Base-by-base conservation (phyloP, 2,113 vertebrate species). In the Petrocephalus microphthalmus region DNA sequence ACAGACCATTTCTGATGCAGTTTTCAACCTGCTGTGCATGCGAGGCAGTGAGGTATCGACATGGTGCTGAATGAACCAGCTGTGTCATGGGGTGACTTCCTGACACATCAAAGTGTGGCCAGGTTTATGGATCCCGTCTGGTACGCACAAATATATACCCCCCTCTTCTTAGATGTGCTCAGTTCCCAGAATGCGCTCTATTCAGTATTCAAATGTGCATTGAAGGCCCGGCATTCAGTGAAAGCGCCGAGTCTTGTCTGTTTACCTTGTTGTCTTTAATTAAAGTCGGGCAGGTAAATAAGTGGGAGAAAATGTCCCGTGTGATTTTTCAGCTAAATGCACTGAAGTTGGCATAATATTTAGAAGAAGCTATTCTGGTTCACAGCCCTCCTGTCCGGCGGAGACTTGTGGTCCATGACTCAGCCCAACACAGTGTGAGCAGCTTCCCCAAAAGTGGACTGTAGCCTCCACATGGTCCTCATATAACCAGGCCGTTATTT, bases 281-380 rank as follows among this genome's bases (percentile, higher is more conserved):
- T 91, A 90, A 90, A 60, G 78, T 90, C 87, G 87, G 88, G 57
- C 84, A 56, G 87, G 91, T 89, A 91, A 91, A 92, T 89, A 91
- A 84, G 67, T 84, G 53, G 84, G 29, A 88, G 85, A 87, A 90
- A 85, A 64, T 15, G 67, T 86, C 71, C 86, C 42, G 49, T 22
- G 33, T 64, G 54, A 47, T 89, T 92, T 92, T 91, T 91, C 57
- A 53, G 90, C 89, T 82, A 88, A 83, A 87, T 67, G 89, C 90
- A 91, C 90, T 89, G 42, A 90, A 91, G 57, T 86, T 53, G n/a
- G 84, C 86, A 56, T 78, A 83, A 87, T 82, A 92, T 94, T 92
- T 92, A 94, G 91, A 89, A 81, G 3, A 10, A 89, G 88, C 90
- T 89, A 94, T 94, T 94, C 93, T 90, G 91, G 91, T 90, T 92